Base-by-base conservation (phyloP, 2,113 vertebrate genomes). In the Thymallus thymallus region DNA sequence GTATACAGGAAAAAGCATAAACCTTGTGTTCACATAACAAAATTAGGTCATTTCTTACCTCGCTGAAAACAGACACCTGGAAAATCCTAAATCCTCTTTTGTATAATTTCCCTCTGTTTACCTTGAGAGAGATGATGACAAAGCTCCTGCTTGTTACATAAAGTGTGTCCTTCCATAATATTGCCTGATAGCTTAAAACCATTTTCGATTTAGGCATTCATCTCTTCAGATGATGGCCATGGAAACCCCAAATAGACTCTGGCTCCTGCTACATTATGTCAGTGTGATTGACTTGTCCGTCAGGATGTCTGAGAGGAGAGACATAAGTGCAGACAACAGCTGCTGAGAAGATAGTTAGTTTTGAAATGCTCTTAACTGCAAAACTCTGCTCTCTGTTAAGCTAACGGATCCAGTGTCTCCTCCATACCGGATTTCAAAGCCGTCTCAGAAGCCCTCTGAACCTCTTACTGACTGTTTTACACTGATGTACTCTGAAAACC, bases 271-370 rank as follows among this genome's bases (percentile, higher is more conserved):
- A 22, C 56, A 23, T 22, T 60, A n/a, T 60, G 56, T 9, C 56
- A 23, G n/a, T 41, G 35, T 60, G 56, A 60, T 60, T 60, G 56
- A 60, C 56, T 6, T 22, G 56, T 60, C 56, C 56, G n/a, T 60
- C 48, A 16, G 48, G 48, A 51, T 18, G 48, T 51, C 48, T 51
- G 16, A 51, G 16, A 55, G n/a, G n/a, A 22, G n/a, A 60, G 56
- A 60, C n/a, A 5, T 60, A 60, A 22, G 56, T 23, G 56, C 18
- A 22, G n/a, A 22, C n/a, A n/a, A 60, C 56, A 60, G 56, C 56
- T 60, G 56, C 56, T 60, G 56, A n/a, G 56, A 60, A 51, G 48
- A 51, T 51, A 51, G 48, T 51, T 51, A 51, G 48, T 51, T 51
- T 18, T 51, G 56, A 60, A 60, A 60, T 22, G n/a, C 56, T 60